phyloP scores from a whole-genome alignment of 2,888 invertebrate species.

The Nematopogon swammerdamellus region DNA sequence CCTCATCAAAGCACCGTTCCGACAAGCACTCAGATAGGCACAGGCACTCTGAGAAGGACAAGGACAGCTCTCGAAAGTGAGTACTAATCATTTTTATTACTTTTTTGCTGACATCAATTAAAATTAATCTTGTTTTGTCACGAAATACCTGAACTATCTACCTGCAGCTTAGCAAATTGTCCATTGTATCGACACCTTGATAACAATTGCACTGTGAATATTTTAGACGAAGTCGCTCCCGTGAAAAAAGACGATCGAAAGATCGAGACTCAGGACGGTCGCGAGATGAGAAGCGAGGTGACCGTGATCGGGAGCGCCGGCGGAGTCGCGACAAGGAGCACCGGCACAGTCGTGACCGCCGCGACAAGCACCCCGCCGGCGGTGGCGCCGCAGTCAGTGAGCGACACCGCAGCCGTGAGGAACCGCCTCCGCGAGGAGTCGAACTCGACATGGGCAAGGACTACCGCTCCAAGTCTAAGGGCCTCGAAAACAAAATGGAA shows the following conservation, averaged over 20 bases:
- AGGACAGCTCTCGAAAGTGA: slow-evolving; percentile 38
- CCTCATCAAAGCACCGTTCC: slow-evolving; percentile 53
- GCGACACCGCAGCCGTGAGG: no score
- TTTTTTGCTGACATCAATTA: neutral
- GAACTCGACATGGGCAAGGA: slow-evolving; percentile 27
- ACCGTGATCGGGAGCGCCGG: slow-evolving; percentile 24
- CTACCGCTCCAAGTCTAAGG: slow-evolving; percentile 45
- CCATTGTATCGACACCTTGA: no score
- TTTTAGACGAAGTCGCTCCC: slow-evolving; percentile 42
- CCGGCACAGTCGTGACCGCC: slow-evolving; percentile 24
- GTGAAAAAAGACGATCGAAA: slow-evolving; percentile 50
- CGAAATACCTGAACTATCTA: no score
- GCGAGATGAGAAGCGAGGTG: slow-evolving; percentile 33
- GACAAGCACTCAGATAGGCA: slow-evolving; percentile 55
- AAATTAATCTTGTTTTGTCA: no score
- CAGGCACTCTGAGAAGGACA: slow-evolving; percentile 34
- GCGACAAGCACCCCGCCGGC: slow-evolving; percentile 34
- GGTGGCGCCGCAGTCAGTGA: slow-evolving; percentile 20
- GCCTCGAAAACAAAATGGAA: slow-evolving; percentile 58
- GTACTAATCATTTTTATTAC: slow-evolving; percentile 4
- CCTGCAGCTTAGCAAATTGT: no score
- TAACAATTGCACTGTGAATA: no score
- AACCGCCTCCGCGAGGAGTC: slow-evolving; percentile 23
- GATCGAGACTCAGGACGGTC: slow-evolving; percentile 59
- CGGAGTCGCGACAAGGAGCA: slow-evolving; percentile 24